A percentile compares a stretch with the other conserved stretches of the same genome.
phyloP scores from a whole-genome alignment of 2,113 vertebrate genomes.

The Microtus oregoni region DNA sequence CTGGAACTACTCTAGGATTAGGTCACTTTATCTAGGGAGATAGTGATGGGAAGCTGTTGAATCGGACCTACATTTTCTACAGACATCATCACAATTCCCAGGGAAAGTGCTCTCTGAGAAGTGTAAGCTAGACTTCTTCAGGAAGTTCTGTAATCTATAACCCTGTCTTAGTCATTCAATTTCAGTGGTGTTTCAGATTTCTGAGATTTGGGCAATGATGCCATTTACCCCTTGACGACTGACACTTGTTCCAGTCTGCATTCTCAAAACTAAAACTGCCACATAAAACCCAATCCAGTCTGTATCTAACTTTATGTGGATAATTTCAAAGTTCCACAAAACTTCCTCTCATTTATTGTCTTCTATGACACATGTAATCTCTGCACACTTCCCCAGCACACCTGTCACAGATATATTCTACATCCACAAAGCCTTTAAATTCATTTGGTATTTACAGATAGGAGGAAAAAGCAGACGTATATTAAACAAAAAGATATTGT shows the following conservation, averaged over 20 bases:
- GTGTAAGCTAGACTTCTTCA: not conserved
- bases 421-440: not conserved
- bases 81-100: not conserved
- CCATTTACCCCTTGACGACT: not conserved
- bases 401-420: not conserved
- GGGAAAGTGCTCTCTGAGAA: not conserved
- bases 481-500: not conserved
- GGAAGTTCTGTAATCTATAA: not conserved
- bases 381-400: not conserved
- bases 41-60: not conserved
- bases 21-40: not conserved
- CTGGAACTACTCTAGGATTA: not conserved
- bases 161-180: not conserved
- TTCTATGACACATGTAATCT: not conserved
- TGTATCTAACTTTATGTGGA: not conserved
- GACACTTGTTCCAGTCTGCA: not conserved
- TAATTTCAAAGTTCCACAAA: not conserved
- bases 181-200: not conserved
- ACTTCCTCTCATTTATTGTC: not conserved
- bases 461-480: accelerated
- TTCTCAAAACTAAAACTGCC: not conserved
- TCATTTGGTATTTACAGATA: not conserved
- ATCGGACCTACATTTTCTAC: not conserved
- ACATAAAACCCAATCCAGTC: not conserved
- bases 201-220: not conserved